Conservation (phyloP, 2,797 vertebrate genomes). For the Anguilla pacifica region DNA sequence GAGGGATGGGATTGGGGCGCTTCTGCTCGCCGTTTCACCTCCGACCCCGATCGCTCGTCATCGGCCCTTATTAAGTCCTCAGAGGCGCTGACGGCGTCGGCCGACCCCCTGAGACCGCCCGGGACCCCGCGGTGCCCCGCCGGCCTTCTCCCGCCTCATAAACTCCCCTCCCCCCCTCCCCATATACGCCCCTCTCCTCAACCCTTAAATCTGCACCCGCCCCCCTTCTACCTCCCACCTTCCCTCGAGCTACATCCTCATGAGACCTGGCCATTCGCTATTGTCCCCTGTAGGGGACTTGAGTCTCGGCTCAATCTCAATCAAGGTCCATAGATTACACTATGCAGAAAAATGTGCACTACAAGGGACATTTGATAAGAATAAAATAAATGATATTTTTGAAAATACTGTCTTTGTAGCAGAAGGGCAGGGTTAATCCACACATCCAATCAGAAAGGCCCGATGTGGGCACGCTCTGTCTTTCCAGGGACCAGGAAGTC, state of each 20-base stretch:
- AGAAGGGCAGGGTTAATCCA: not conserved
- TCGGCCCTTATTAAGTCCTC: not conserved
- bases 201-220: not conserved
- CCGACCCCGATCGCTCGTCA: not conserved
- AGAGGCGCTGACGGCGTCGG: not conserved
- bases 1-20: not conserved
- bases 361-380: not conserved
- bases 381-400: not conserved
- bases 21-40: not conserved
- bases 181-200: not conserved
- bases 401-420: not conserved
- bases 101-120: not conserved
- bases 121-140: not conserved
- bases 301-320: not conserved
- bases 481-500: not conserved
- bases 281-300: not conserved
- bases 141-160: not conserved
- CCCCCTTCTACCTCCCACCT: not conserved
- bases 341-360: not conserved
- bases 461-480: too few relatives aligned
- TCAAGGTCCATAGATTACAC: not conserved
- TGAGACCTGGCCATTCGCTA: not conserved
- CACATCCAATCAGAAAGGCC: too few relatives aligned
- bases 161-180: not conserved
- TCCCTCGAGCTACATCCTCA: not conserved